A percentile compares a stretch with the other conserved stretches of the same genome.
These are phyloP conservation scores for Proterorhinus semilunaris DNA, from an alignment of 2,113 vertebrate species.

Conservation along the genomic window DNA sequence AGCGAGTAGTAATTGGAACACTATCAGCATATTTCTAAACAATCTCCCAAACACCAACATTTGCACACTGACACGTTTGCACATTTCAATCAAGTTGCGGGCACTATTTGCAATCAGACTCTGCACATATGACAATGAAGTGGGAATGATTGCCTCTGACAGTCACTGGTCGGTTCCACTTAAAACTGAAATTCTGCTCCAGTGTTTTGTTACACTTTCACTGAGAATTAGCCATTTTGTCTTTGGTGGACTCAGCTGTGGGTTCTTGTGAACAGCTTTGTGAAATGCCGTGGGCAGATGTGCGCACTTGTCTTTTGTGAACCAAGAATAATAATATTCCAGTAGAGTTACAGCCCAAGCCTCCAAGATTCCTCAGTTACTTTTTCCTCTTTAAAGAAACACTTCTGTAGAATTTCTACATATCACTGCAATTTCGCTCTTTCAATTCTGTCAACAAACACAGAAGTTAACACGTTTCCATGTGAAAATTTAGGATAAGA, in stretches of 20 bases:
- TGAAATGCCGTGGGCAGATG: background rate
- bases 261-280: constrained; percentile 1
- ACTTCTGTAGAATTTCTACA: too few species aligned
- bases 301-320: background rate
- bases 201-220: background rate
- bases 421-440: too few species aligned
- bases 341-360: too few species aligned
- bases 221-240: background rate
- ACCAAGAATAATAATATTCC: background rate
- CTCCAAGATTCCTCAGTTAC: background rate
- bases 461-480: too few species aligned
- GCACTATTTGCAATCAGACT: background rate
- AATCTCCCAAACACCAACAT: constrained; percentile 13
- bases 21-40: constrained; percentile 47
- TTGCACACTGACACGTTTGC: constrained; percentile 18
- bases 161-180: background rate
- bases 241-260: background rate
- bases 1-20: constrained; percentile 13
- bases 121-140: background rate
- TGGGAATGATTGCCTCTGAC: background rate
- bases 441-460: too few species aligned
- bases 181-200: background rate
- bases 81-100: constrained; percentile 1
- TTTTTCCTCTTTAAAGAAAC: too few species aligned
- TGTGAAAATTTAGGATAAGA: too few species aligned